Percentiles rank a stretch among this genome's conserved stretches.
Evolutionary conservation across 2,113 vertebrate genomes (phyloP).

Genomic region (Murina feae): DNA sequence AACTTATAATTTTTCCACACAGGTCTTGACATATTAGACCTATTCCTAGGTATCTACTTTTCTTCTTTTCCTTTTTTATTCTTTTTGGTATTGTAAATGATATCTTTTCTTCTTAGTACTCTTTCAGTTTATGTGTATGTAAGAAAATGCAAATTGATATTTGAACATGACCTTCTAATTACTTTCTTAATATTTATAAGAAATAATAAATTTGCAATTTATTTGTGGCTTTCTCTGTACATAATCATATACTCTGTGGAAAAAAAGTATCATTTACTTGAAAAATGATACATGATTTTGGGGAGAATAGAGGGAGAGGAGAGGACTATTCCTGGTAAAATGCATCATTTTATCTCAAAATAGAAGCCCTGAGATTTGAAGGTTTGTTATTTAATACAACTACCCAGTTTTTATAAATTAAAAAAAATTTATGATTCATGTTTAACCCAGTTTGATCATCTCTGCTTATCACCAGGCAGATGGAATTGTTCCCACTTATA

Average conservation of each 20-base stretch:
- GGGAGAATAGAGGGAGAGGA: rapidly evolving
- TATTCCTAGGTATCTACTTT: background rate
- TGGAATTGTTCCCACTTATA: background rate
- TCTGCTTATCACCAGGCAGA: background rate
- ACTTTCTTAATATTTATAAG: background rate
- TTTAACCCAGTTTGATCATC: background rate
- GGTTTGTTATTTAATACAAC: background rate
- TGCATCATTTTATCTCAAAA: background rate
- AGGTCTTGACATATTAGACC: background rate
- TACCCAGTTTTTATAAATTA: background rate
- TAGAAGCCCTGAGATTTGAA: background rate
- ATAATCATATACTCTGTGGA: background rate
- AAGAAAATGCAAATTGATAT: background rate
- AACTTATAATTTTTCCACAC: background rate
- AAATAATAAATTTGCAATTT: background rate
- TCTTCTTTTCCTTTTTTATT: background rate
- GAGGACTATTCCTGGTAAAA: background rate
- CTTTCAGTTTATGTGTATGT: background rate
- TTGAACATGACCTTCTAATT: background rate
- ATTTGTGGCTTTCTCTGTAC: background rate
- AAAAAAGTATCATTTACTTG: background rate
- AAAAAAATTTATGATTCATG: background rate
- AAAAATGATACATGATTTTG: background rate
- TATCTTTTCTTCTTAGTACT: background rate
- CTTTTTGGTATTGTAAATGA: background rate